Evolutionary conservation across 2,797 vertebrate genomes (phyloP).

Genomic region (Trematomus bernacchii): DNA sequence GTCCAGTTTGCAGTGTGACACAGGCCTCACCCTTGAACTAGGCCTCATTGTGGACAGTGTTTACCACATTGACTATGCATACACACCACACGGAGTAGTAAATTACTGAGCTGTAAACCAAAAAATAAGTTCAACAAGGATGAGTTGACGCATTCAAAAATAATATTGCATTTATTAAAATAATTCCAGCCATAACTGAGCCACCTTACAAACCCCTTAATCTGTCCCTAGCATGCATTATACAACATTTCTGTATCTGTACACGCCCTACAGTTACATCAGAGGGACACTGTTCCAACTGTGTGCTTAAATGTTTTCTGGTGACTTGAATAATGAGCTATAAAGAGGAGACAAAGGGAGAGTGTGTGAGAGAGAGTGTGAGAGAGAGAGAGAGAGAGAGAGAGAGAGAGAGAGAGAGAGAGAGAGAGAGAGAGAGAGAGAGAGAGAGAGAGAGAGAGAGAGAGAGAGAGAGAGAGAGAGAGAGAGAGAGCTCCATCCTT

Average conservation of each 20-base stretch:
- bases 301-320: conserved; percentile 66
- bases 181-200: not conserved
- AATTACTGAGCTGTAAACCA: conserved; percentile 4
- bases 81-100: conserved; percentile 12
- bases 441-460: conserved; percentile 8
- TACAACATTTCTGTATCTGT: conserved; percentile 8
- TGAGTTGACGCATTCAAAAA: not conserved
- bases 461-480: conserved; percentile 29
- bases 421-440: conserved; percentile 12
- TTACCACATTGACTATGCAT: conserved; percentile 38
- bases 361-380: conserved; percentile 49
- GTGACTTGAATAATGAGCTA: conserved; percentile 71
- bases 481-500: conserved; percentile 73
- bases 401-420: conserved; percentile 9
- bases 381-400: conserved; percentile 18
- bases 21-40: conserved; percentile 52
- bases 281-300: conserved; percentile 39
- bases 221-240: not conserved
- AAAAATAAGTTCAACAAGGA: not conserved
- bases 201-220: not conserved
- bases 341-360: conserved; percentile 68
- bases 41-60: conserved; percentile 54
- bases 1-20: conserved; percentile 38
- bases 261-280: conserved; percentile 28
- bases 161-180: not conserved